Percentiles rank a stretch among this genome's conserved stretches.
These are phyloP conservation scores for Danionella dracula DNA, from an alignment of 2,797 vertebrate genomes.

Conservation along the genomic window DNA sequence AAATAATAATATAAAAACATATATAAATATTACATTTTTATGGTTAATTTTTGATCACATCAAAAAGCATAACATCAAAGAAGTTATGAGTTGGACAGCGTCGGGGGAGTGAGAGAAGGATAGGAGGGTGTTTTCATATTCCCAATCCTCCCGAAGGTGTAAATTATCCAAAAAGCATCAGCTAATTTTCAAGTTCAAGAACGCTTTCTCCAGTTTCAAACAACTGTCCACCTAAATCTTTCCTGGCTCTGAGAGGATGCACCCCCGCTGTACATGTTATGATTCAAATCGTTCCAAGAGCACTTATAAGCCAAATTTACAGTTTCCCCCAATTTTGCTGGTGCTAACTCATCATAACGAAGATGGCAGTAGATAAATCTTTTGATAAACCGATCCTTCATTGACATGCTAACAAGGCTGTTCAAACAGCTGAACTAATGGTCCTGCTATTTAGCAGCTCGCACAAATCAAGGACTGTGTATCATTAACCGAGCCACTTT, in stretches of 20 bases:
- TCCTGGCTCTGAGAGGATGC: conserved; percentile 17
- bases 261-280: conserved; percentile 6
- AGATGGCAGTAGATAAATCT: conserved; percentile 2
- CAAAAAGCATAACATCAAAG: not conserved
- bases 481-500: conserved; percentile 2
- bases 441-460: not conserved
- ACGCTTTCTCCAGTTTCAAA: conserved; percentile 48
- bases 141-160: conserved; percentile 53
- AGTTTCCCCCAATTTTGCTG: not conserved
- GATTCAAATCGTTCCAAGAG: conserved; percentile 16
- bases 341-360: not conserved
- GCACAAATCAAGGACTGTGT: conserved; percentile 26
- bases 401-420: conserved; percentile 22
- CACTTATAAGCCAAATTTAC: conserved; percentile 19
- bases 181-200: conserved; percentile 41
- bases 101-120: conserved; percentile 32
- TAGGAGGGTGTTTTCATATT: conserved; percentile 60
- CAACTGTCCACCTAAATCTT: conserved; percentile 48
- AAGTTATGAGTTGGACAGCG: conserved; percentile 45
- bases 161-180: conserved; percentile 42
- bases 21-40: too few species aligned
- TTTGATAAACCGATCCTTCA: conserved; percentile 19
- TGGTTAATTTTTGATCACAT: too few species aligned
- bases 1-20: too few species aligned
- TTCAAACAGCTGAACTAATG: conserved; percentile 12